phyloP scores from a whole-genome alignment of 1,140 invertebrate genomes.

The Zaprionus capensis region DNA sequence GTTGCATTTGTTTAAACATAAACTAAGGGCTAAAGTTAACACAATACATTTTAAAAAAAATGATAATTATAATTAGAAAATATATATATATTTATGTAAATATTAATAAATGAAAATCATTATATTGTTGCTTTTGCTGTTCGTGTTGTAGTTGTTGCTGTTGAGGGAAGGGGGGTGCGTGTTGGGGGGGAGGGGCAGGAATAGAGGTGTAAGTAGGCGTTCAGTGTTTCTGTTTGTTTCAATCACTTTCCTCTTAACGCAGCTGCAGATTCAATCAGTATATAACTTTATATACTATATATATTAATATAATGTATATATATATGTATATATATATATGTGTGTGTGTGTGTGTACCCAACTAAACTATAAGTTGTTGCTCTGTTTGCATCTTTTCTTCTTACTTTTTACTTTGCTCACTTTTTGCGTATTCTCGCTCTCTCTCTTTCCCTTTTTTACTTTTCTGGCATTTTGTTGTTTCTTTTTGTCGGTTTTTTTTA shows the following conservation, averaged over 20 bases:
- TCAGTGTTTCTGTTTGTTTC: constrained; percentile 34
- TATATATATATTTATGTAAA: constrained; percentile 45
- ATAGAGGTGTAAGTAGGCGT: constrained; percentile 27
- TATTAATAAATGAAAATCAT: constrained; percentile 58
- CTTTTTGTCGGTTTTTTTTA: neutral
- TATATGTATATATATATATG: neutral
- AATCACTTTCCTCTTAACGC: constrained; percentile 35
- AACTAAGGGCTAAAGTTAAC: constrained; percentile 57
- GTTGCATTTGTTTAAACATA: constrained; percentile 38
- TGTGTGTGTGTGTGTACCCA: constrained; percentile 7
- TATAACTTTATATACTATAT: constrained; percentile 26
- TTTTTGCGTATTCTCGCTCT: constrained; percentile 17
- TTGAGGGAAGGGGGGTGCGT: constrained; percentile 21
- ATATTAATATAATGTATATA: constrained; percentile 22
- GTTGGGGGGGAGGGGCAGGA: neutral
- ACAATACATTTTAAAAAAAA: constrained; percentile 60
- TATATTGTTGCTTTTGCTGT: constrained; percentile 31
- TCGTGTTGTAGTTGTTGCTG: constrained; percentile 32
- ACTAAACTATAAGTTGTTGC: constrained; percentile 1
- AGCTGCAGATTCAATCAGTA: constrained; percentile 44
- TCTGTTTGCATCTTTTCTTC: constrained; percentile 5
- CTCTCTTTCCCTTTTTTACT: neutral
- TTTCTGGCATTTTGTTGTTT: constrained; percentile 4
- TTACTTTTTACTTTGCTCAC: constrained; percentile 18
- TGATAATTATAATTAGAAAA: constrained; percentile 54